phyloP scores from a whole-genome alignment of 1,140 invertebrate genomes.

The Adelges cooleyi region DNA sequence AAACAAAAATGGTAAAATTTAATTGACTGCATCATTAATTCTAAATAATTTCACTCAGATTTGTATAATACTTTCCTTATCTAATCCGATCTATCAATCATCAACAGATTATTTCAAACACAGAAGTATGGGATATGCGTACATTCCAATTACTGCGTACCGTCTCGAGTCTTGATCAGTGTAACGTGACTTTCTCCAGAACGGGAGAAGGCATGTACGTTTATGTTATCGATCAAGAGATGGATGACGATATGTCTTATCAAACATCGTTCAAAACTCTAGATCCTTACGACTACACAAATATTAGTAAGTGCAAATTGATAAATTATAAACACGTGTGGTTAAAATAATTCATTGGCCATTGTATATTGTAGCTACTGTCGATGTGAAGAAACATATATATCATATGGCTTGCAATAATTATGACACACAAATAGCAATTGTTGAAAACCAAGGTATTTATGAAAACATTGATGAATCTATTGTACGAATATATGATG shows the following conservation, averaged over 20 bases:
- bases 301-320: slow-evolving; percentile 54
- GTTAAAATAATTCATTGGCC: neutral
- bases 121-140: slow-evolving; percentile 89
- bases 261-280: slow-evolving; percentile 87
- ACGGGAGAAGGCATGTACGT: slow-evolving; percentile 55
- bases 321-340: no score
- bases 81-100: no score
- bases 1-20: no score
- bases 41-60: no score
- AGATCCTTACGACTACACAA: slow-evolving; percentile 85
- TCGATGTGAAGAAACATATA: slow-evolving; percentile 75
- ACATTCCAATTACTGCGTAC: slow-evolving; percentile 90
- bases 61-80: no score
- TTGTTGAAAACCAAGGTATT: slow-evolving; percentile 69
- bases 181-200: slow-evolving; percentile 59
- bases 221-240: slow-evolving; percentile 49
- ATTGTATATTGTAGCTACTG: slow-evolving; percentile 52
- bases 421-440: slow-evolving; percentile 64
- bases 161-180: slow-evolving; percentile 82
- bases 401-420: slow-evolving; percentile 61
- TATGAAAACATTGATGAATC: slow-evolving; percentile 69
- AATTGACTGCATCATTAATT: no score
- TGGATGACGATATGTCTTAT: slow-evolving; percentile 53
- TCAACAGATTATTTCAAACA: slow-evolving; percentile 72
- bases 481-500: slow-evolving; percentile 69